Evolutionary conservation across 2,113 vertebrate genomes (phyloP), one percentile per base, ranked within the genome.

Genomic region (Anser cygnoides): DNA sequence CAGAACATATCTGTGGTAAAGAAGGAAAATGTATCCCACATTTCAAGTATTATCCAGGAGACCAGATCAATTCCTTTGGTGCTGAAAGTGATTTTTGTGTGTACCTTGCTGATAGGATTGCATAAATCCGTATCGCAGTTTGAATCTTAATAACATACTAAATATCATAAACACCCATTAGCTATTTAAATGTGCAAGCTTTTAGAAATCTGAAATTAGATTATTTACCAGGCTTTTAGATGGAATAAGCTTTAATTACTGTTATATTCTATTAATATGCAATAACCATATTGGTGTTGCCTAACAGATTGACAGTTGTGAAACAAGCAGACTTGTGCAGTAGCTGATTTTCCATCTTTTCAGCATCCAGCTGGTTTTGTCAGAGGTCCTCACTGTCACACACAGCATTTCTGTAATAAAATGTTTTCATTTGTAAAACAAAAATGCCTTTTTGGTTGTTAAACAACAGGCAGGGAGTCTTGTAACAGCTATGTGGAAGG

Each of bases 321-420:
- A 92, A 90, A 90, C 68, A 86, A 88, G 79, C 26, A 86, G 84
- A 54, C 74, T 52, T 84, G 73, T 86, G 87, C 71, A 92, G 75
- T 81, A 35, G 2, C 61, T 50, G 70, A 66, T 89, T 89, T 92
- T 84, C 83, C 61, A 49, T 67, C 55, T 93, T 93, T 70, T 71
- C 86, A 87, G 86, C 43, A 87, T 41, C 75, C 87, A 93, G 62
- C 74, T 93, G 86, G 71, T 82, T 95, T 91, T 89, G 79, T 46
- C 58, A 88, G 85, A 87, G 66, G 43, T 57, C 88, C 90, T 67
- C 63, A 57, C 0, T 3, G 57, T 84, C 62, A 68, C 0, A 8
- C 18, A 4, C n/a, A 86, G 49, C 35, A 54, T 74, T 92, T 84
- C 68, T 77, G 22, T 58, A 59, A 66, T 67, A 84, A 67, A 93